phyloP scores from a whole-genome alignment of 2,113 vertebrate species.

The Tupaia chinensis region DNA sequence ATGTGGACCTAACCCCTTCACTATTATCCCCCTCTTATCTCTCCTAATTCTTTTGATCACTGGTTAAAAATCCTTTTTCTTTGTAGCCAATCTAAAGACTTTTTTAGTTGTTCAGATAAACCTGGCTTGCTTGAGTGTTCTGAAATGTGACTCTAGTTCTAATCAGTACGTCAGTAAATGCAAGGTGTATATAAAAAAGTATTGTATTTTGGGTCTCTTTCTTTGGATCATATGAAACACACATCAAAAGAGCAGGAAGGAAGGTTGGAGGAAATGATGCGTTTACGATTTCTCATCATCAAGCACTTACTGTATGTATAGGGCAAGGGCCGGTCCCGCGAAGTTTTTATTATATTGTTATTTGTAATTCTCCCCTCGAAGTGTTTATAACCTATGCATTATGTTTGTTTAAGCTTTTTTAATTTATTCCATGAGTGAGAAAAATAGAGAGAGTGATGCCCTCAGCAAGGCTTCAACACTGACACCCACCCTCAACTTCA shows the following conservation, averaged over 20 bases:
- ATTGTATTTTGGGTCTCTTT: not conserved
- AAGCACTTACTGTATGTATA: not conserved
- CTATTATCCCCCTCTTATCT: not conserved
- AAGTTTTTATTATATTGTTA: not conserved
- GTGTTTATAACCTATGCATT: not conserved
- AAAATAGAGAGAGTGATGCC: too few species aligned
- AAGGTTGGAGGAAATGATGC: not conserved
- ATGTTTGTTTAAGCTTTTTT: too few species aligned
- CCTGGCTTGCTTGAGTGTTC: not conserved
- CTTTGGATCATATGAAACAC: not conserved
- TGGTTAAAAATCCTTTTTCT: not conserved
- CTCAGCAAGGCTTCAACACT: too few species aligned
- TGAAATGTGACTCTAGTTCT: not conserved
- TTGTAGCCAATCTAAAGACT: not conserved
- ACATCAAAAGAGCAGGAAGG: slow-evolving; percentile 38
- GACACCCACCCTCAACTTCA: too few species aligned
- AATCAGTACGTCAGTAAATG: not conserved
- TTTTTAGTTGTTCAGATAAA: not conserved
- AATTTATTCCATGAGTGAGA: too few species aligned
- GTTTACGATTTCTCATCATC: slow-evolving; percentile 12
- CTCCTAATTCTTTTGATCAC: not conserved
- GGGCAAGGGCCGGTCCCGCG: not conserved
- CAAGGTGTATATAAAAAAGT: not conserved
- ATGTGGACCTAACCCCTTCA: not conserved
- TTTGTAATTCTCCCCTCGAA: not conserved